Percentiles rank a stretch among this genome's conserved stretches.
Conservation (phyloP, 1,140 invertebrate species). For the Euwallacea fornicatus region DNA sequence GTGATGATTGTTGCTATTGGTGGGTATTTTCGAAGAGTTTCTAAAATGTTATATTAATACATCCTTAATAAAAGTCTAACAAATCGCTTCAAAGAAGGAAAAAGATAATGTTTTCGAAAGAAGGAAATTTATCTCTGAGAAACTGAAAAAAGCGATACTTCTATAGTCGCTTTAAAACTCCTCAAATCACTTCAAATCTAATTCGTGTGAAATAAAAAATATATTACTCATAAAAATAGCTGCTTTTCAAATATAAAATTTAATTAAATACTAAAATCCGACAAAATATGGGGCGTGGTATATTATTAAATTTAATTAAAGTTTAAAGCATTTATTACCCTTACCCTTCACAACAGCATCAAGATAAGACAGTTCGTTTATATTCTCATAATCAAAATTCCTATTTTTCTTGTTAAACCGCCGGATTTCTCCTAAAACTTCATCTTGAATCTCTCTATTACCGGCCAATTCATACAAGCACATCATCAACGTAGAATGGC, state of each 20-base stretch:
- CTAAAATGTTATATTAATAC: slow-evolving; percentile 21
- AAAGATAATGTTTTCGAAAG: background rate
- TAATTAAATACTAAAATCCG: no score
- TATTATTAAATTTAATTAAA: background rate
- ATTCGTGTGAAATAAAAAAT: no score
- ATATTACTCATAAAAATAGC: no score
- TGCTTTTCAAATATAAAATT: no score
- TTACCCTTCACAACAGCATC: slow-evolving; percentile 39
- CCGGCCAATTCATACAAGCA: slow-evolving; percentile 39
- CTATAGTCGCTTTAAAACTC: no score
- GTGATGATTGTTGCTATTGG: slow-evolving; percentile 30
- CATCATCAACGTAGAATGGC: slow-evolving; percentile 26
- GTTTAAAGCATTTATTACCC: slow-evolving; percentile 5
- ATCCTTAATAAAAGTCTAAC: background rate
- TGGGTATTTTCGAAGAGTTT: slow-evolving; percentile 42
- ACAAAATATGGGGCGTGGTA: background rate
- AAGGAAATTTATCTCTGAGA: no score
- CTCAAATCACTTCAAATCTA: no score
- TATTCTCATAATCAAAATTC: slow-evolving; percentile 18
- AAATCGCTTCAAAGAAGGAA: background rate
- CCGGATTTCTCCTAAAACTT: slow-evolving; percentile 40
- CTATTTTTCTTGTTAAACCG: slow-evolving; percentile 38
- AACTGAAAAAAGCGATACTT: no score
- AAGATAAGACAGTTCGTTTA: slow-evolving; percentile 36
- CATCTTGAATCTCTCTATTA: slow-evolving; percentile 38